These are phyloP conservation scores for Isurus oxyrinchus DNA, from an alignment of 2,113 vertebrate genomes.

Conservation along the genomic window DNA sequence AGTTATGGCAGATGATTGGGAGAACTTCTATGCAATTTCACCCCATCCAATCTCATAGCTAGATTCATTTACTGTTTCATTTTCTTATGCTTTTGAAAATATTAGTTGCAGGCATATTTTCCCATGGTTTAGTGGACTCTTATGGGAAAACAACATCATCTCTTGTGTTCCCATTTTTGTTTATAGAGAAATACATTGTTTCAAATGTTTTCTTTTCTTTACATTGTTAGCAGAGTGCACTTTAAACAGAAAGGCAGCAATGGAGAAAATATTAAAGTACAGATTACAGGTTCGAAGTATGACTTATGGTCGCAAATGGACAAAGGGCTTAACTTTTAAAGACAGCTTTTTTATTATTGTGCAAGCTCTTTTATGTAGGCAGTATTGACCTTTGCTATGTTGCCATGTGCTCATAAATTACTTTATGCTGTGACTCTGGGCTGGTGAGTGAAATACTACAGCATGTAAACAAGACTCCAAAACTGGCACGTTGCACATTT, in stretches of 20 bases:
- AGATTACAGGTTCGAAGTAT: neutral
- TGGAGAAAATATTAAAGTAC: neutral
- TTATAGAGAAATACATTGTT: neutral
- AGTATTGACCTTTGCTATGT: neutral
- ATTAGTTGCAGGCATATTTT: neutral
- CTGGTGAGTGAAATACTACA: conserved; percentile 29
- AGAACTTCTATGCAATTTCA: neutral
- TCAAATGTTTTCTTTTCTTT: neutral
- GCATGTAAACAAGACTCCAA: conserved; percentile 25
- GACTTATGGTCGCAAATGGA: neutral
- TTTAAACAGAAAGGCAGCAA: neutral
- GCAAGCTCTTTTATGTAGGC: neutral
- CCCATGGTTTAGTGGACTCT: neutral
- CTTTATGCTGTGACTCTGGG: neutral
- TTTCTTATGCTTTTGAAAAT: conserved; percentile 5
- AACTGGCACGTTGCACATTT: conserved; percentile 19
- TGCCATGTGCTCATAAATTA: conserved; percentile 29
- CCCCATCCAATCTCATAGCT: neutral
- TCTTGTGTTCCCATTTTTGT: neutral
- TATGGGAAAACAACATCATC: neutral
- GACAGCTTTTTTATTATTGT: neutral
- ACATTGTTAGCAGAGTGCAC: neutral
- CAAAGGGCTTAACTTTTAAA: neutral
- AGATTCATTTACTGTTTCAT: neutral
- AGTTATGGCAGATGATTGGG: neutral